A percentile compares a stretch with the other conserved stretches of the same genome.
phyloP scores from a whole-genome alignment of 1,140 invertebrate genomes.

The Euura lappo region DNA sequence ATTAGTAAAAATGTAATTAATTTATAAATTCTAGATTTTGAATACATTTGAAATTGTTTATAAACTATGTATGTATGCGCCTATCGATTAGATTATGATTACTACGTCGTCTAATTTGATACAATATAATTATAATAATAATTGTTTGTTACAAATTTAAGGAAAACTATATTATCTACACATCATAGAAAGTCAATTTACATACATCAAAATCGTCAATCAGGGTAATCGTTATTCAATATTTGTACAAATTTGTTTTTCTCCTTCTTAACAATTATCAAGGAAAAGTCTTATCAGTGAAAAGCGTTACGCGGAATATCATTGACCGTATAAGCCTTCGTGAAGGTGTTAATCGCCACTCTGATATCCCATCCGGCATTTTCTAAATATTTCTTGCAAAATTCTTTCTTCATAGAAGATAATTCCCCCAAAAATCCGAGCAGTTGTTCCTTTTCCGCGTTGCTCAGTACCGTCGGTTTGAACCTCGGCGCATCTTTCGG shows the following conservation, averaged over 20 bases:
- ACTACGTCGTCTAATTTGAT: too few relatives aligned
- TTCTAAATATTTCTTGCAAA: constrained; percentile 44
- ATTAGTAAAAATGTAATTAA: neutral
- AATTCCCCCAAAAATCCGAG: constrained; percentile 48
- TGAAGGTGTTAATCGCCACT: constrained; percentile 48
- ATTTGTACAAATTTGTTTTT: too few relatives aligned
- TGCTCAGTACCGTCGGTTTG: constrained; percentile 45
- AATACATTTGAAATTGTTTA: neutral
- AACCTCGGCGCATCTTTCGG: constrained; percentile 35
- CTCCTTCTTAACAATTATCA: too few relatives aligned
- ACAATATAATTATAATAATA: too few relatives aligned
- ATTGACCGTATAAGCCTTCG: constrained; percentile 50
- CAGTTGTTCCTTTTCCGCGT: constrained; percentile 50
- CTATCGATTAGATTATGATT: too few relatives aligned
- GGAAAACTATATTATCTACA: too few relatives aligned
- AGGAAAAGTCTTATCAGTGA: constrained; percentile 6
- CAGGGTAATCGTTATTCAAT: too few relatives aligned
- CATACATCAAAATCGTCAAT: too few relatives aligned
- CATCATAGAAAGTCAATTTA: too few relatives aligned
- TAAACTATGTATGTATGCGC: neutral
- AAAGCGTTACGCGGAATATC: constrained; percentile 52
- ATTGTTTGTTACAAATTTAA: too few relatives aligned
- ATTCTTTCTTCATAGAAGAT: constrained; percentile 49
- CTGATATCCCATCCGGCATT: constrained; percentile 50
- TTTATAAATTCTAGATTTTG: neutral